Percentiles rank a stretch among this genome's conserved stretches.
These are phyloP conservation scores for Casuarius casuarius DNA, from an alignment of 2,113 vertebrate genomes.

Conservation along the genomic window DNA sequence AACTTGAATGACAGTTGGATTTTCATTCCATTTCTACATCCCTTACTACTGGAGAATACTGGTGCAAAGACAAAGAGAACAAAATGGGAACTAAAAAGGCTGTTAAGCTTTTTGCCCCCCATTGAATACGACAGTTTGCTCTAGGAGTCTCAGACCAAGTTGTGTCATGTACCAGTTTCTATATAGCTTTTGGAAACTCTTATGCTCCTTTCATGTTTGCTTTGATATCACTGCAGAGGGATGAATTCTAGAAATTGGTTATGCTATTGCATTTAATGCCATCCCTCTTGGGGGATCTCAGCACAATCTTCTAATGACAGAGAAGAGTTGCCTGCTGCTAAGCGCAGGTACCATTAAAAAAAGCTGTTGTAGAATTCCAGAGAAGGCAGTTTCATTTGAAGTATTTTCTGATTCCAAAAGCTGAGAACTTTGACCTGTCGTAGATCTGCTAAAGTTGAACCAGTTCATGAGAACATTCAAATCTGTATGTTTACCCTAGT, in stretches of 20 bases:
- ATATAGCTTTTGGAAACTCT: not conserved
- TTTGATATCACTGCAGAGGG: not conserved
- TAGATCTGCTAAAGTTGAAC: not conserved
- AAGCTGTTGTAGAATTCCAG: not conserved
- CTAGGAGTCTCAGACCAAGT: not conserved
- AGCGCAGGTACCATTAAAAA: not conserved
- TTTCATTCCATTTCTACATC: not conserved
- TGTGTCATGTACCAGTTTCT: not conserved
- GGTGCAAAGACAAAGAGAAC: not conserved
- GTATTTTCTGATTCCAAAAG: not conserved
- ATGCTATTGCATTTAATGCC: not conserved
- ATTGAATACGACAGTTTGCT: not conserved
- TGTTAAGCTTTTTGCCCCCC: not conserved
- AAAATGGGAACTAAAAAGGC: not conserved
- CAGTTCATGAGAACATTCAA: not conserved
- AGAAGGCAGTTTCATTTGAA: not conserved
- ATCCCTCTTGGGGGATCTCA: not conserved
- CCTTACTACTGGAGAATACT: not conserved
- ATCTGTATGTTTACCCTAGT: not conserved
- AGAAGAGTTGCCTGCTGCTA: not conserved
- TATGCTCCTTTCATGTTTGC: not conserved
- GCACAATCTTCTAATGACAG: not conserved
- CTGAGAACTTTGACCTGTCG: not conserved
- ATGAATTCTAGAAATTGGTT: not conserved
- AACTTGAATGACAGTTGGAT: not conserved